These are phyloP conservation scores for Apodemia zela DNA, from an alignment of 2,888 invertebrate genomes.

Conservation along the genomic window DNA sequence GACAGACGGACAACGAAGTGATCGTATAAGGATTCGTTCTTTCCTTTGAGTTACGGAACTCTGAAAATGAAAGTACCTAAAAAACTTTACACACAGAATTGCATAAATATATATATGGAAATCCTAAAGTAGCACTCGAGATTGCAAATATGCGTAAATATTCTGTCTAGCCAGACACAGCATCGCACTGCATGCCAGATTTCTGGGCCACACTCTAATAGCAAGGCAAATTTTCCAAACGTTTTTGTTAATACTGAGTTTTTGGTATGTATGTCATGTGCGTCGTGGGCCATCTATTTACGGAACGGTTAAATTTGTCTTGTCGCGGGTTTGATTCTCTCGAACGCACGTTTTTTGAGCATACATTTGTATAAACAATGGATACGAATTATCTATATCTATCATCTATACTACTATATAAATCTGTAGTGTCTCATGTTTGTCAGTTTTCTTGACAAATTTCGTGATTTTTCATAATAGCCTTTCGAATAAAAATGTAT, in stretches of 20 bases:
- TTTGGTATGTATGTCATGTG: constrained; percentile 25
- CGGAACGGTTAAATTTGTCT: constrained; percentile 8
- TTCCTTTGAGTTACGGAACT: no score
- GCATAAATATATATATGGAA: background rate
- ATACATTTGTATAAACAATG: background rate
- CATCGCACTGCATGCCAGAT: constrained; percentile 44
- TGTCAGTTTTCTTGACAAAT: no score
- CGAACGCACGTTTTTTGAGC: background rate
- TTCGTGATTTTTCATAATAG: no score
- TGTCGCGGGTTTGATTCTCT: background rate
- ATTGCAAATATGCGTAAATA: constrained; percentile 3
- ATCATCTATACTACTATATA: no score
- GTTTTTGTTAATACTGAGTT: constrained; percentile 27
- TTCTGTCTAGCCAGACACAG: background rate
- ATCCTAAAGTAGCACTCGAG: background rate
- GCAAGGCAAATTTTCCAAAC: constrained; percentile 54
- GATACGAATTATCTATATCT: no score
- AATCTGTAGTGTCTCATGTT: no score
- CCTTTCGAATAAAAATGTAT: no score
- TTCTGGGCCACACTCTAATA: constrained; percentile 53
- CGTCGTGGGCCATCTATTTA: constrained; percentile 29
- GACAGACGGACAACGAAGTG: no score
- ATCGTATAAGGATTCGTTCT: no score
- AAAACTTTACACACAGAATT: background rate
- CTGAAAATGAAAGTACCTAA: no score